Conservation (phyloP, 1,140 invertebrate species). For the Galendromus occidentalis region DNA sequence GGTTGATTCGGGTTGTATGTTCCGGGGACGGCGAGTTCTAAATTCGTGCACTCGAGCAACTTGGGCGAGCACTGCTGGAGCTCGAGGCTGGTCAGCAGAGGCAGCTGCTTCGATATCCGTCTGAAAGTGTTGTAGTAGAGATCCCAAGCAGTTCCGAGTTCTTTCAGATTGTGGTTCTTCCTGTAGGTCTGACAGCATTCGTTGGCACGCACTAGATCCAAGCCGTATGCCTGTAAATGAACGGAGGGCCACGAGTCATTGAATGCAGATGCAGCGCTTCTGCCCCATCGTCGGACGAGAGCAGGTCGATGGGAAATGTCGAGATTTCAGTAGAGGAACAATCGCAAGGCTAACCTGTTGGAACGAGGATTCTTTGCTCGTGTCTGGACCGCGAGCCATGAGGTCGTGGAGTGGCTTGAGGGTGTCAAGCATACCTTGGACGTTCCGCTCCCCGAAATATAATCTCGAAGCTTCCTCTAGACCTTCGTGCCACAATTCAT, state of each 20-base stretch:
- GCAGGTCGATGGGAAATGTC: no score
- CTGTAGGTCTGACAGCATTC: conserved; percentile 61
- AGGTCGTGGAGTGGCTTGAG: conserved; percentile 83
- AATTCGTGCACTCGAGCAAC: conserved; percentile 60
- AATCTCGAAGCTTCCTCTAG: conserved; percentile 88
- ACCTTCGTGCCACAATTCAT: conserved; percentile 97
- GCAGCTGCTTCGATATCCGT: conserved; percentile 77
- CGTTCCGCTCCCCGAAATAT: conserved; percentile 86
- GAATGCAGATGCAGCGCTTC: no score
- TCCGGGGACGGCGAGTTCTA: conserved; percentile 81
- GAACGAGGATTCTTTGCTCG: conserved; percentile 90
- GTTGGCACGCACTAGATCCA: conserved; percentile 75
- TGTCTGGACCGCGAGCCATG: conserved; percentile 79
- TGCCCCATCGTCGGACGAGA: no score
- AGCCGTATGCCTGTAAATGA: conserved; percentile 50
- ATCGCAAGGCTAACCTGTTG: conserved; percentile 48
- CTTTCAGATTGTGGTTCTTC: conserved; percentile 55
- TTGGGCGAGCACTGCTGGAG: conserved; percentile 88
- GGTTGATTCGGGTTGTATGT: conserved; percentile 75
- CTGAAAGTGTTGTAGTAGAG: conserved; percentile 94
- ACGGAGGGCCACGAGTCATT: no score
- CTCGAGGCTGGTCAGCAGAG: conserved; percentile 46
- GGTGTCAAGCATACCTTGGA: conserved; percentile 84
- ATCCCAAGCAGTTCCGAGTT: conserved; percentile 95
- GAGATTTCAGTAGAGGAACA: no score